phyloP scores from a whole-genome alignment of 1,140 invertebrate genomes.

The Oppia nitens region DNA sequence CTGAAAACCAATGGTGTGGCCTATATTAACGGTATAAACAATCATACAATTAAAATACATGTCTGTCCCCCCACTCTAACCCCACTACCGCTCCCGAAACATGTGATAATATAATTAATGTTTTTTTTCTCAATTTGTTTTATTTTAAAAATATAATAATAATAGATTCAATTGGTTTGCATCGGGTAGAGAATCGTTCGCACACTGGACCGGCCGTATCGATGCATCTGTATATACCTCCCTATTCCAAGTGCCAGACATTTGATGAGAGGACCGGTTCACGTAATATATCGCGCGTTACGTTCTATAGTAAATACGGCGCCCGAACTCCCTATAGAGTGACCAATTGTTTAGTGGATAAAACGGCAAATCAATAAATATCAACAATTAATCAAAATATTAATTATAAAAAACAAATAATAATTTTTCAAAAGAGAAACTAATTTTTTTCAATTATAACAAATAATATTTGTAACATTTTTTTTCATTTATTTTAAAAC shows the following conservation, averaged over 20 bases:
- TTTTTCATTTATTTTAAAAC: too few relatives aligned
- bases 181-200: slow-evolving; percentile 87
- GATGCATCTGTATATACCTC: slow-evolving; percentile 88
- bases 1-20: slow-evolving; percentile 59
- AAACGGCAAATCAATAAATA: too few relatives aligned
- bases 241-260: slow-evolving; percentile 67
- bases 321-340: background rate
- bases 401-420: too few relatives aligned
- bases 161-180: slow-evolving; percentile 76
- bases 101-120: background rate
- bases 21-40: slow-evolving; percentile 89
- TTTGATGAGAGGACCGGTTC: slow-evolving; percentile 84
- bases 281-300: slow-evolving; percentile 46
- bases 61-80: background rate
- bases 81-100: background rate
- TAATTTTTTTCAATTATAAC: too few relatives aligned
- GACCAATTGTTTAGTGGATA: too few relatives aligned
- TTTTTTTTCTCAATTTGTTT: slow-evolving; percentile 11
- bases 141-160: slow-evolving; percentile 16
- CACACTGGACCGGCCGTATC: slow-evolving; percentile 71
- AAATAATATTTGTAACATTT: too few relatives aligned
- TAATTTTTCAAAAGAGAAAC: too few relatives aligned
- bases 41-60: background rate
- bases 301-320: slow-evolving; percentile 55
- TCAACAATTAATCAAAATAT: too few relatives aligned